phyloP scores from a whole-genome alignment of 1,140 invertebrate species.

The Melitaea cinxia region DNA sequence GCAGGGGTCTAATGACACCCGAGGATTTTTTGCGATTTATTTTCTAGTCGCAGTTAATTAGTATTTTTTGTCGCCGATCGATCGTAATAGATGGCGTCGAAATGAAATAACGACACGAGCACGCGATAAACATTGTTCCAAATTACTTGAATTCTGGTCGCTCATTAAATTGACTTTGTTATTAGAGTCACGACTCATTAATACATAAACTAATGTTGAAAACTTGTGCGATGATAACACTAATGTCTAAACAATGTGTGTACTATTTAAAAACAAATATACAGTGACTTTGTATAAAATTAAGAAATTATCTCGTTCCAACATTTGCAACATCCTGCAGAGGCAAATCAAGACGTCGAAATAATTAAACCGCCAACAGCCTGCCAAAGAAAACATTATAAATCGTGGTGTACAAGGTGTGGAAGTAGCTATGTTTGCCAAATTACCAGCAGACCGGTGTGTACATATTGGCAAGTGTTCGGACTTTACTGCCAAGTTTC shows the following conservation, averaged over 20 bases:
- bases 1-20: conserved; percentile 71
- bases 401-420: conserved; percentile 56
- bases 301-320: too few relatives aligned
- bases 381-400: conserved; percentile 52
- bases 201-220: too few relatives aligned
- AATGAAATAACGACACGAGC: conserved; percentile 19
- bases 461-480: conserved; percentile 49
- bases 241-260: too few relatives aligned
- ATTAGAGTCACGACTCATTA: conserved; percentile 33
- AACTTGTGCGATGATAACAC: neutral
- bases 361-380: conserved; percentile 5
- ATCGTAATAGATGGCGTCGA: conserved; percentile 26
- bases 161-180: conserved; percentile 10
- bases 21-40: conserved; percentile 59
- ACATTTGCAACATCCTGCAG: neutral
- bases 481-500: conserved; percentile 30
- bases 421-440: conserved; percentile 52
- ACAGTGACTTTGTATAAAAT: too few relatives aligned
- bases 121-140: conserved; percentile 23
- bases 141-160: conserved; percentile 21
- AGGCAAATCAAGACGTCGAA: conserved; percentile 5
- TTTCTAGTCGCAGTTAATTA: conserved; percentile 65
- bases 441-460: conserved; percentile 47
- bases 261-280: too few relatives aligned
- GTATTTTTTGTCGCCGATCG: conserved; percentile 38